A percentile compares a stretch with the other conserved stretches of the same genome.
Conservation (phyloP, 1,140 invertebrate genomes). For the Scaptodrosophila lebanonensis region DNA sequence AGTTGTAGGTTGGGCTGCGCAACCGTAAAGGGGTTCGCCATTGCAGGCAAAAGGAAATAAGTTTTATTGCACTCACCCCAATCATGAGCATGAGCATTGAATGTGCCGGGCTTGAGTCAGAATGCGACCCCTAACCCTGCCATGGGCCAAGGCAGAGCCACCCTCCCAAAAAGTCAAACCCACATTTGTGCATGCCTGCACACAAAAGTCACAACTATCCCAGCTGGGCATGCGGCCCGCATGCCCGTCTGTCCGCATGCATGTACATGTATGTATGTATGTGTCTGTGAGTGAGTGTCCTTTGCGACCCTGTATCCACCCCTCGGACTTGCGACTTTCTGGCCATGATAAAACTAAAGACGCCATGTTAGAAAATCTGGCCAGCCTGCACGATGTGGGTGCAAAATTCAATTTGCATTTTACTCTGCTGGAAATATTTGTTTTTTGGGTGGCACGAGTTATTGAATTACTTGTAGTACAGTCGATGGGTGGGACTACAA, state of each 20-base stretch:
- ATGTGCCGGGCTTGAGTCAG: too few relatives aligned
- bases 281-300: constrained; percentile 14
- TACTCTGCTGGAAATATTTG: constrained; percentile 62
- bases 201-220: constrained; percentile 72
- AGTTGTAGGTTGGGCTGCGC: too few relatives aligned
- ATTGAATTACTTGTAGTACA: constrained; percentile 43
- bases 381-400: too few relatives aligned
- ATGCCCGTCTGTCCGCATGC: not conserved
- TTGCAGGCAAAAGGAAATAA: constrained; percentile 33
- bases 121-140: constrained; percentile 25
- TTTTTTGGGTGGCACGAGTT: constrained; percentile 38
- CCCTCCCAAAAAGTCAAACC: constrained; percentile 50
- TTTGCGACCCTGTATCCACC: constrained; percentile 8
- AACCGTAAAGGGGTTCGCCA: constrained; percentile 4
- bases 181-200: constrained; percentile 50
- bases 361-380: constrained; percentile 70
- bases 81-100: constrained; percentile 1
- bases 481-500: too few relatives aligned
- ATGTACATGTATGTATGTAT: not conserved
- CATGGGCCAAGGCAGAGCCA: constrained; percentile 9
- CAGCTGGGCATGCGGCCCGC: constrained; percentile 48
- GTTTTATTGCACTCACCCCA: constrained; percentile 38
- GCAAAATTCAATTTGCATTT: constrained; percentile 67
- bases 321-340: constrained; percentile 45
- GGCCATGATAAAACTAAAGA: constrained; percentile 53